Base-by-base conservation (phyloP, 2,888 invertebrate genomes). In the Metalampra italica region DNA sequence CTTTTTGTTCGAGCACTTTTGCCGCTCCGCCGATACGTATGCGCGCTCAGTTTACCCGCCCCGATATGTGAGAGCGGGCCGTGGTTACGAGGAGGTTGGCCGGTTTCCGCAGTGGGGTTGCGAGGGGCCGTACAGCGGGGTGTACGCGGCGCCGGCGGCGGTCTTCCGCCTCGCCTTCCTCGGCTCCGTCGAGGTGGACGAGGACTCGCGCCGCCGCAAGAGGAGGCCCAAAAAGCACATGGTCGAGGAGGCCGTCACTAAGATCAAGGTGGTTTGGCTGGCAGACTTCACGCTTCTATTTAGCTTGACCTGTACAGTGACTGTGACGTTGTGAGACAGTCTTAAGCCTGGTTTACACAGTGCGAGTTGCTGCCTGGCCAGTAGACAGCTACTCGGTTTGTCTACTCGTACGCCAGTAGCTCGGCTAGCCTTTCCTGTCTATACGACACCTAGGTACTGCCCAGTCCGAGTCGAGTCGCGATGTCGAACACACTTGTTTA, bases 201-300 rank as follows among this genome's bases (percentile, higher is more conserved):
- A 95, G 91, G 94, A 94, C 91, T 91, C 92, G 73, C 88, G 93
- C 66, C 91, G 93, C 68, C 90, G 94, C 72, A 93, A 94, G 83
- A 93, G 92, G 84, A 91, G 95, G 72, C 94, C 92, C 90, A 95
- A 95, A 93, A 95, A 95, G 92, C 93, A 94, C 90, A 95, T 95
- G 95, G 95, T 95, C 75, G 95, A 95, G 90, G 94, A 95, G 84
- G 95, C 95, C 70, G 95, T 95, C 88, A 93, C 93, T 85, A 95
- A 94, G 90, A 94, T 95, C 79, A 95, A 95, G 95, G 95, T 95
- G 92, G 82, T 82, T 78, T 78, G 78, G 78, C 75, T 64, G 73
- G 68, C 74, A 67, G 64, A 57, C 49, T 36, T 43, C 22, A 11
- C 8, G 32, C 41, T 46, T 45, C n/a, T 12, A 11, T 40, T n/a